phyloP scores from a whole-genome alignment of 2,888 invertebrate genomes.

The Cephalotes varians region DNA sequence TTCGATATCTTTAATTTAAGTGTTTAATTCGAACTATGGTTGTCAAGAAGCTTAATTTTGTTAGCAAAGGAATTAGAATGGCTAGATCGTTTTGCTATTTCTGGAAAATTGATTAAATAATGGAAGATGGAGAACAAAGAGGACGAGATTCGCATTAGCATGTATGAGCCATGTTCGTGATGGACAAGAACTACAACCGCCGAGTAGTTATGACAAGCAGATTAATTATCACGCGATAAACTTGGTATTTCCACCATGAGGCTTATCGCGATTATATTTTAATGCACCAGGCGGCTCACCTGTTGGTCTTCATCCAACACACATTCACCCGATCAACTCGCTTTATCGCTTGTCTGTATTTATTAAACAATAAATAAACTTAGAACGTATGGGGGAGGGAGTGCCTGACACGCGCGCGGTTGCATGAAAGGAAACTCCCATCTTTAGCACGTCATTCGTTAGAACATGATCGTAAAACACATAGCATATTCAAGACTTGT shows the following conservation, averaged over 20 bases:
- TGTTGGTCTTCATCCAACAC: constrained; percentile 15
- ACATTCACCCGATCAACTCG: neutral
- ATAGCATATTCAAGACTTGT: neutral
- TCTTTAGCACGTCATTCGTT: constrained; percentile 11
- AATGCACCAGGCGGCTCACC: constrained; percentile 17
- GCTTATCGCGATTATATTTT: constrained; percentile 53
- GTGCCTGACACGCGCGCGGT: neutral
- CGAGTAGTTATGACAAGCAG: constrained; percentile 24
- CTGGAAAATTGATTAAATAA: neutral
- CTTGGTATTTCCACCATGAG: constrained; percentile 9
- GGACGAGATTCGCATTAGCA: neutral
- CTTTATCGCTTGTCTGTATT: neutral
- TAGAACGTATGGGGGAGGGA: neutral
- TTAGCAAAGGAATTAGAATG: neutral
- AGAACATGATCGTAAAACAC: neutral
- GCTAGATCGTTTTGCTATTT: neutral
- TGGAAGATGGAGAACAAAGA: neutral
- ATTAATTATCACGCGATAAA: constrained; percentile 39
- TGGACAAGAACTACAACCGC: constrained; percentile 8
- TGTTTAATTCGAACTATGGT: neutral
- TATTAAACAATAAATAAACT: constrained; percentile 37
- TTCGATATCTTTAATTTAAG: neutral
- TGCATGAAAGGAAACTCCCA: neutral
- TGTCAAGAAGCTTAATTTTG: neutral
- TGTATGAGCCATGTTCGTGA: neutral